A percentile compares a stretch with the other conserved stretches of the same genome.
phyloP scores from a whole-genome alignment of 2,113 vertebrate genomes.

The Ailuropoda melanoleuca region DNA sequence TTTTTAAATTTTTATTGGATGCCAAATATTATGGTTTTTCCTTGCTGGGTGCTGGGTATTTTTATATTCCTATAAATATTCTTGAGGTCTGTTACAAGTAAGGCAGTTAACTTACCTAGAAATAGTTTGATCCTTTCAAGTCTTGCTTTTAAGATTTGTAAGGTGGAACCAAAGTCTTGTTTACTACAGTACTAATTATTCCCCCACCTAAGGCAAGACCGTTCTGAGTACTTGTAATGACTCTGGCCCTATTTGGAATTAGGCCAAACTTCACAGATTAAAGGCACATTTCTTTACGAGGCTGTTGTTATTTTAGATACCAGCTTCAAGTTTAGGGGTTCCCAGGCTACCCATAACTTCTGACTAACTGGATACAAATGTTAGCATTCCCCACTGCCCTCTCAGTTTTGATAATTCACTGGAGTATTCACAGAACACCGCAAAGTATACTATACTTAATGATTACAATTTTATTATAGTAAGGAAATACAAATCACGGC shows the following conservation, averaged over 20 bases:
- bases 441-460: neutral
- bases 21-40: neutral
- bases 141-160: conserved; percentile 17
- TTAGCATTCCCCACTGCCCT: neutral
- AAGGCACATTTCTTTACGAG: neutral
- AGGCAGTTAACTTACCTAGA: neutral
- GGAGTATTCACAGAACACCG: neutral
- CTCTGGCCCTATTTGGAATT: neutral
- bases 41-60: neutral
- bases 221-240: neutral
- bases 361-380: neutral
- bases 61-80: neutral
- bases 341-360: neutral
- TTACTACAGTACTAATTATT: neutral
- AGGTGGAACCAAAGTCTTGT: neutral
- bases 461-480: neutral
- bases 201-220: neutral
- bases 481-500: neutral
- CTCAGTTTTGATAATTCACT: neutral
- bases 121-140: neutral
- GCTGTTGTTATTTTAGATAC: neutral
- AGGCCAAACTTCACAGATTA: neutral
- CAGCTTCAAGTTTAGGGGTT: neutral
- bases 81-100: neutral
- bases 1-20: neutral